Percentiles rank a stretch among this genome's conserved stretches.
phyloP scores from a whole-genome alignment of 2,888 invertebrate species.

The Thymelicus lineola region DNA sequence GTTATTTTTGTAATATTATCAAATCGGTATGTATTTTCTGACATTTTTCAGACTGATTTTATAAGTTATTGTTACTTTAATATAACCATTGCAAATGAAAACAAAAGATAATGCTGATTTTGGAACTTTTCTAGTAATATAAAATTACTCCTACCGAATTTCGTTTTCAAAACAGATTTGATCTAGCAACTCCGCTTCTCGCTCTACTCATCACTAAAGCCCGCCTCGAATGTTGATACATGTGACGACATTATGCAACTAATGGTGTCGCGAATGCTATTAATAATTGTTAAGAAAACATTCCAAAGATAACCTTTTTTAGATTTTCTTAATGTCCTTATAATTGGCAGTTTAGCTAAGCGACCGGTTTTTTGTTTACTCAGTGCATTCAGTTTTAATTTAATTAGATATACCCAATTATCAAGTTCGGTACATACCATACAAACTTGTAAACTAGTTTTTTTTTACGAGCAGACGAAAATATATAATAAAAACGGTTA shows the following conservation, averaged over 20 bases:
- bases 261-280: constrained; percentile 44
- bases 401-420: constrained; percentile 27
- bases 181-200: constrained; percentile 15
- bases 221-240: constrained; percentile 39
- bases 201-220: constrained; percentile 31
- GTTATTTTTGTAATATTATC: too few species aligned
- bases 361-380: constrained; percentile 38
- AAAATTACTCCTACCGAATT: too few species aligned
- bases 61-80: too few species aligned
- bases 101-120: too few species aligned
- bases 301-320: constrained; percentile 41
- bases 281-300: constrained; percentile 43
- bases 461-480: too few species aligned
- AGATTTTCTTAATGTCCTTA: constrained; percentile 39
- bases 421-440: constrained; percentile 9
- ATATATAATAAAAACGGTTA: too few species aligned
- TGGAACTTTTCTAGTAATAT: too few species aligned
- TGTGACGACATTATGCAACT: constrained; percentile 45
- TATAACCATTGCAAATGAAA: too few species aligned
- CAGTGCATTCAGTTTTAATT: constrained; percentile 20
- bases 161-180: too few species aligned
- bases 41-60: too few species aligned
- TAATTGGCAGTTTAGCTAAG: constrained; percentile 42
- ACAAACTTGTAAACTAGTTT: background rate
- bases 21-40: too few species aligned